Conservation (phyloP, 2,888 invertebrate species). For the Lasioglossum vierecki region DNA sequence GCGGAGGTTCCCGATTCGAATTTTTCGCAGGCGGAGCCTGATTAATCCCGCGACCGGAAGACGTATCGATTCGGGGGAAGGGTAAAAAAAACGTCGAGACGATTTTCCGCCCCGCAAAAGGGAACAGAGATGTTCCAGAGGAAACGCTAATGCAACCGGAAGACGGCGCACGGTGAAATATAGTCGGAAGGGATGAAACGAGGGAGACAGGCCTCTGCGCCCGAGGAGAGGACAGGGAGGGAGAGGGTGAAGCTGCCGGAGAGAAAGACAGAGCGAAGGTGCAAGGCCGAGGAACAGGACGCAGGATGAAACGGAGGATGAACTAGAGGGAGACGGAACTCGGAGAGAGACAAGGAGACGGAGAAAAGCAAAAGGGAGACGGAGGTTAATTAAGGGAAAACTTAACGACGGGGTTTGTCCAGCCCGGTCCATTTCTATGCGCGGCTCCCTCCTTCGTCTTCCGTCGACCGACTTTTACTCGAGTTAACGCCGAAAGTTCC, state of each 20-base stretch:
- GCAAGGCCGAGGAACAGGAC: conserved; percentile 4
- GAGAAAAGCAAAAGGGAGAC: conserved; percentile 12
- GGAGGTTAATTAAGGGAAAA: conserved; percentile 71
- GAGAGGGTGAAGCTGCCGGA: conserved; percentile 1
- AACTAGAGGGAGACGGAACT: not conserved
- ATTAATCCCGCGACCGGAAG: conserved; percentile 5
- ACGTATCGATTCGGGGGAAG: conserved; percentile 30
- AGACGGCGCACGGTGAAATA: conserved; percentile 50
- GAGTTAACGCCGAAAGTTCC: conserved; percentile 71
- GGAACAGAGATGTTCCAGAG: conserved; percentile 45
- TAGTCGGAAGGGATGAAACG: conserved; percentile 44
- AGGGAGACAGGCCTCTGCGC: not conserved
- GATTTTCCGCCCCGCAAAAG: conserved; percentile 47
- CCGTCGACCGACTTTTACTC: conserved; percentile 58
- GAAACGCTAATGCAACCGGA: conserved; percentile 59
- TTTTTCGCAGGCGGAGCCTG: not conserved
- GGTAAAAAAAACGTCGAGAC: not conserved
- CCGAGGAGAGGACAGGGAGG: not conserved
- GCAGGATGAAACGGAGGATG: not conserved
- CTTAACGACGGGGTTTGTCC: conserved; percentile 73
- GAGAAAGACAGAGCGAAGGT: not conserved
- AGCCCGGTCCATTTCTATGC: conserved; percentile 59
- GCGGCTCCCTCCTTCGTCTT: conserved; percentile 22
- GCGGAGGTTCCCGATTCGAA: not conserved
- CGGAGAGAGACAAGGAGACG: conserved; percentile 10